phyloP scores from a whole-genome alignment of 2,113 vertebrate genomes.

The Bolborhynchus lineola region DNA sequence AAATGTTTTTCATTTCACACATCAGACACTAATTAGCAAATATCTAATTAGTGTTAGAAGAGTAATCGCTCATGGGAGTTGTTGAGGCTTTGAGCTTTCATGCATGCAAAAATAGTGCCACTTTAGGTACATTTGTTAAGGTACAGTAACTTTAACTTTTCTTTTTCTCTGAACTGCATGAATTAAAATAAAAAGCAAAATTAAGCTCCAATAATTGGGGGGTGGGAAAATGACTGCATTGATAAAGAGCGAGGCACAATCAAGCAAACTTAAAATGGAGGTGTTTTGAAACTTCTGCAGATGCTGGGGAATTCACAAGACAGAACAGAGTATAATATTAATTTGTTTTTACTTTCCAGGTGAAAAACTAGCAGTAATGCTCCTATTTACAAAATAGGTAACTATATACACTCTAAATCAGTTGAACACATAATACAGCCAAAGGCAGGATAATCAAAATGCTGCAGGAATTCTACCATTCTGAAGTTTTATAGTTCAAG shows the following conservation, averaged over 20 bases:
- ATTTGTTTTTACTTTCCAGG: slow-evolving; percentile 1
- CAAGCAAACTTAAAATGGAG: not conserved
- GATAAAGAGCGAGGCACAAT: not conserved
- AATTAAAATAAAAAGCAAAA: slow-evolving; percentile 60
- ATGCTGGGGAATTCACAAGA: not conserved
- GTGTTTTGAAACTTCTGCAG: not conserved
- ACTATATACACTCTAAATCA: slow-evolving; percentile 23
- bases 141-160: slow-evolving; percentile 84
- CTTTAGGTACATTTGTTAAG: slow-evolving; percentile 81
- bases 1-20: slow-evolving; percentile 91
- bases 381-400: slow-evolving; percentile 32
- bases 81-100: slow-evolving; percentile 81
- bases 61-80: slow-evolving; percentile 90
- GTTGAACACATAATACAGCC: slow-evolving; percentile 11
- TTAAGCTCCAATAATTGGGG: slow-evolving; percentile 15
- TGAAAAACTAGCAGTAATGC: slow-evolving; percentile 18
- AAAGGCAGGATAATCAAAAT: slow-evolving; percentile 45
- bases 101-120: slow-evolving; percentile 79
- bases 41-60: slow-evolving; percentile 96
- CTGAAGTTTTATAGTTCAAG: not conserved
- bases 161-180: slow-evolving; percentile 64
- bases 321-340: not conserved
- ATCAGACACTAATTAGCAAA: slow-evolving; percentile 95
- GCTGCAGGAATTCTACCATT: not conserved
- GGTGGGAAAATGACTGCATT: not conserved